Evolutionary conservation across 2,888 invertebrate species (phyloP).

Genomic region (Apodemia zela): DNA sequence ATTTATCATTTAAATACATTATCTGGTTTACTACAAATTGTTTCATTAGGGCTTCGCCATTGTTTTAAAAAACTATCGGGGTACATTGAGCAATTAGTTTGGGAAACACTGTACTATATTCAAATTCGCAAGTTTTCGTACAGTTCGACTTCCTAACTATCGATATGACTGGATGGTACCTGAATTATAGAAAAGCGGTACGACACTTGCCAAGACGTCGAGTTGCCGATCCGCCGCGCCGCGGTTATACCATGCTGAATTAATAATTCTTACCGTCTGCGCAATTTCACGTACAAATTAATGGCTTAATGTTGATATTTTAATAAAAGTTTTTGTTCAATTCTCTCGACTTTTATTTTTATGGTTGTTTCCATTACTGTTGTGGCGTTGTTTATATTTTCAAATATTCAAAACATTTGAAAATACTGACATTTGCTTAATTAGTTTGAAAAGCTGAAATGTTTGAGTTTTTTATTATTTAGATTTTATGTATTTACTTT

Average conservation of each 20-base stretch:
- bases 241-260: conserved; percentile 67
- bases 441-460: conserved; percentile 1
- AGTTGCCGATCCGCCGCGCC: conserved; percentile 49
- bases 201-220: conserved; percentile 57
- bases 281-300: conserved; percentile 79
- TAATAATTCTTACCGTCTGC: conserved; percentile 76
- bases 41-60: no score
- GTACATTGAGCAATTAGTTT: no score
- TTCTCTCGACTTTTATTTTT: conserved; percentile 66
- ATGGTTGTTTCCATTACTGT: conserved; percentile 58
- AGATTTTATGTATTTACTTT: no score
- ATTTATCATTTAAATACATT: no score
- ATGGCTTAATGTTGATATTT: conserved; percentile 75
- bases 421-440: conserved; percentile 24
- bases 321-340: conserved; percentile 72
- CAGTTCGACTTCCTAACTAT: conserved; percentile 28
- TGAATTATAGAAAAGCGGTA: conserved; percentile 68
- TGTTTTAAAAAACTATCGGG: no score
- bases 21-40: no score
- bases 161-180: conserved; percentile 34
- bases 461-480: neutral
- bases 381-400: conserved; percentile 61
- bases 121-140: conserved; percentile 26
- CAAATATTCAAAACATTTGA: conserved; percentile 43
- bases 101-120: conserved; percentile 27